A percentile compares a stretch with the other conserved stretches of the same genome.
Evolutionary conservation across 2,113 vertebrate genomes (phyloP).

Genomic region (Anoura caudifer): DNA sequence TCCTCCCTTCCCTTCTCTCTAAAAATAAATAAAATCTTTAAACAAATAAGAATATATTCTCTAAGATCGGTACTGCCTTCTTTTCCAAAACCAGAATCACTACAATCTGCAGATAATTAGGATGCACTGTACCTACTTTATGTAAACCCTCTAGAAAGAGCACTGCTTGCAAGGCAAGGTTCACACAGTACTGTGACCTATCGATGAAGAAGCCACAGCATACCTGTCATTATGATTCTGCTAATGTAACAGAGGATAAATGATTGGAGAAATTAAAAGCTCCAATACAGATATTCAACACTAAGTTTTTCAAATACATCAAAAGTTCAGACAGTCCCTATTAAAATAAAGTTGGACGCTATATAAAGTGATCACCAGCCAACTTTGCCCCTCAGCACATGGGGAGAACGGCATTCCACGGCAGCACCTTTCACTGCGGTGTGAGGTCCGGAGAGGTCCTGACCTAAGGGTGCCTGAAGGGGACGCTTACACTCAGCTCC

Average conservation of each 20-base stretch:
- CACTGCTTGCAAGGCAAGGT: background rate
- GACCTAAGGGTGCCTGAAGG: background rate
- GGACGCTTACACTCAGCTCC: background rate
- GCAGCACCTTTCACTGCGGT: background rate
- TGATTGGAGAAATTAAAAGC: background rate
- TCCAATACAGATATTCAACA: background rate
- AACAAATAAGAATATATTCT: background rate
- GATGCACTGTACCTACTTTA: background rate
- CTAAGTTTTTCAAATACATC: background rate
- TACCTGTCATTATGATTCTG: background rate
- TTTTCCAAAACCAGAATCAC: conserved; percentile 26
- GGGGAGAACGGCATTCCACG: background rate
- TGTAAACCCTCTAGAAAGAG: background rate
- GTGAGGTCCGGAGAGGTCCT: background rate
- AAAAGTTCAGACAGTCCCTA: background rate
- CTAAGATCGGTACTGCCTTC: background rate
- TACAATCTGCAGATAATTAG: background rate
- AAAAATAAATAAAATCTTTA: too few species aligned
- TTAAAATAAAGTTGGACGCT: background rate
- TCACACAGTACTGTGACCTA: background rate
- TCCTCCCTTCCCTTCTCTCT: too few species aligned
- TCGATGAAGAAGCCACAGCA: background rate
- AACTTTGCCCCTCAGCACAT: background rate
- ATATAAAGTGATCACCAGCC: background rate
- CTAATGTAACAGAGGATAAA: background rate